Evolutionary conservation across 2,888 invertebrate genomes (phyloP).

Genomic region (Tenthredo mesomela): DNA sequence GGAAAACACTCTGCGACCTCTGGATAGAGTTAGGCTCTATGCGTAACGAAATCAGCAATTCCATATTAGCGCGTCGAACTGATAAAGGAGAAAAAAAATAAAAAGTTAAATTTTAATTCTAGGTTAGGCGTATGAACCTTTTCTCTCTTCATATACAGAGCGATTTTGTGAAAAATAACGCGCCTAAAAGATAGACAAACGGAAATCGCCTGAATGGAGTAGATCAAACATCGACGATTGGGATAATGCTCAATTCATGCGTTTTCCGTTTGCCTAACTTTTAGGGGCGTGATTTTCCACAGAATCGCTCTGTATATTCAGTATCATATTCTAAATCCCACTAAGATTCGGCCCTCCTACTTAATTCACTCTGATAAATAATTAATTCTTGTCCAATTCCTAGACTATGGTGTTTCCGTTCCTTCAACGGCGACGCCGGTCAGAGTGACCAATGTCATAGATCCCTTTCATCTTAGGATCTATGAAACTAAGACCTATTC

Average conservation of each 20-base stretch:
- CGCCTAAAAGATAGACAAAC: no score
- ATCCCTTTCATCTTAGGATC: constrained; percentile 67
- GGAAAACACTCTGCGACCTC: background rate
- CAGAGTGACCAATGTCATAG: constrained; percentile 66
- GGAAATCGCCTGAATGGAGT: no score
- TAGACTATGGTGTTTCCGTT: constrained; percentile 45
- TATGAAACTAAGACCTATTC: constrained; percentile 57
- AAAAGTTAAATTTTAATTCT: background rate
- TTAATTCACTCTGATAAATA: background rate
- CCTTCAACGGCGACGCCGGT: constrained; percentile 62
- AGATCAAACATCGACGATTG: no score
- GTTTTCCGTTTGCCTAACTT: no score
- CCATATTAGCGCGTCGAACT: background rate
- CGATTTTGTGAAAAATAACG: no score
- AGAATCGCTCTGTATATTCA: no score
- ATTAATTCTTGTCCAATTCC: background rate
- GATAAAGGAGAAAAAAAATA: background rate
- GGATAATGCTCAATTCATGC: no score
- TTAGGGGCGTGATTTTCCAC: no score
- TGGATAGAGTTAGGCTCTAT: background rate
- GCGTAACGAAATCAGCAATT: background rate
- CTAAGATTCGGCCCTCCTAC: background rate
- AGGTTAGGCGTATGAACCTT: background rate
- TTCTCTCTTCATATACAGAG: background rate
- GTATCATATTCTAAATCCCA: background rate